Evolutionary conservation across 1,140 invertebrate genomes (phyloP), one percentile per base, ranked within the genome.

Genomic region (Drosophila arawakana): DNA sequence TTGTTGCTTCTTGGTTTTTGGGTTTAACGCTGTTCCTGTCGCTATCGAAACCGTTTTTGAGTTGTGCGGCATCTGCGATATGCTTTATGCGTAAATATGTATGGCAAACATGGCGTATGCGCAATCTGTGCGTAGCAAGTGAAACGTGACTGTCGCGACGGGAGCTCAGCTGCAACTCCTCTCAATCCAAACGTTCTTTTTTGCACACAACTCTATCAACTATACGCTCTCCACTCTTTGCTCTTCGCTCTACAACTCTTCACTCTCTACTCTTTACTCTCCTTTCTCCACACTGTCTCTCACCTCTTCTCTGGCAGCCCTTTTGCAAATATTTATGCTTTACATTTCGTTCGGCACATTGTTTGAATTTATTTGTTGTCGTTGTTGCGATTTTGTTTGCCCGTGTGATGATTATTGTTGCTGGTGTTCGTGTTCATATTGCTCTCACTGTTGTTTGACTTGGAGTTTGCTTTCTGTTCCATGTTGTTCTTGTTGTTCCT

Each of bases 271-370:
- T 5, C 25, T 30, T 30, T 4, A 5, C 25, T 10, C 11, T 60
- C 34, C 43, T 11, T 37, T 13, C 39, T 3, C 10, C 25, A 15
- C 35, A 11, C 30, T 4, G 7, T 18, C 4, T 8, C 13, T 34
- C 44, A 2, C 25, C 25, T 30, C 25, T 30, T 49, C 57, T 25
- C 37, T 54, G 46, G 73, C 73, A 71, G 50, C 80, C 74, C 84
- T 89, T 89, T 89, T 58, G 80, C 84, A 89, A 89, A 89, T 89
- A 89, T 89, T 89, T 84, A 89, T 89, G 84, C 80, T 88, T 83
- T 83, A 88, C 83, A 83, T 88, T 88, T 88, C 79, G 62, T 86
- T 86, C 82, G 82, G 82, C 83, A 83, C 80, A 89, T 89, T 89
- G 84, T 89, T 89, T 89, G 80, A 89, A 89, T 89, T 89, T 89